Percentiles rank a stretch among this genome's conserved stretches.
Conservation (phyloP, 2,113 vertebrate species). For the Columba janthina region DNA sequence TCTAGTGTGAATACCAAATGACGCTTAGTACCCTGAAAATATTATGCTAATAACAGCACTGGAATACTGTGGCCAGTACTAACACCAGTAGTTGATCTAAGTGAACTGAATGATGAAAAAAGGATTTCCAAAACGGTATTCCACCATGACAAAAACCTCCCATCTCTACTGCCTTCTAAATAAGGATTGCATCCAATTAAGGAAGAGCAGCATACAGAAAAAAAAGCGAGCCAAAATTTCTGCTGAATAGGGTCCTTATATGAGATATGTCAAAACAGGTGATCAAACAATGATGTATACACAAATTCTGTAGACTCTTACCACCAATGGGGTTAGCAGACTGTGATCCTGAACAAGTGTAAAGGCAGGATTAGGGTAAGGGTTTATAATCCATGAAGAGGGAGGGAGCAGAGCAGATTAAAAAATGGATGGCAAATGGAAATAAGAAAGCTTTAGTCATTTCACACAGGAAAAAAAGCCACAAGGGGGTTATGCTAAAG, state of each 20-base stretch:
- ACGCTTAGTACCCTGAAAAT: not conserved
- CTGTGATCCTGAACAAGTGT: slow-evolving; percentile 96
- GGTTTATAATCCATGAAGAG: slow-evolving; percentile 86
- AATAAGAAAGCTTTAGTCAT: slow-evolving; percentile 82
- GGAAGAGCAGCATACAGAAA: not conserved
- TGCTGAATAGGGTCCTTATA: slow-evolving; percentile 78
- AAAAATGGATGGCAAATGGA: slow-evolving; percentile 86
- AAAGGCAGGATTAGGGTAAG: slow-evolving; percentile 84
- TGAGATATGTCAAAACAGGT: slow-evolving; percentile 67
- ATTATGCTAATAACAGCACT: not conserved
- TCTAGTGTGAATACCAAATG: fast-evolving
- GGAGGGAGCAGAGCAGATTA: slow-evolving; percentile 89
- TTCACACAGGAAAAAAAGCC: slow-evolving; percentile 71
- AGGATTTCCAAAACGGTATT: not conserved
- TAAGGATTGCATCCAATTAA: not conserved
- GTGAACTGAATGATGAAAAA: not conserved
- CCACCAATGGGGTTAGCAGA: slow-evolving; percentile 96
- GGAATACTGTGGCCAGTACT: not conserved
- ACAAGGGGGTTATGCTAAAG: slow-evolving; percentile 69
- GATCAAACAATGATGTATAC: slow-evolving; percentile 73
- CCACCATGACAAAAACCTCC: not conserved
- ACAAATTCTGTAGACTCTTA: slow-evolving; percentile 88
- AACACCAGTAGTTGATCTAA: not conserved
- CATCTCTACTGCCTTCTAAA: not conserved
- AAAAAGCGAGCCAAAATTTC: slow-evolving; percentile 39